These are phyloP conservation scores for Lates calcarifer DNA, from an alignment of 2,113 vertebrate species.

Conservation along the genomic window DNA sequence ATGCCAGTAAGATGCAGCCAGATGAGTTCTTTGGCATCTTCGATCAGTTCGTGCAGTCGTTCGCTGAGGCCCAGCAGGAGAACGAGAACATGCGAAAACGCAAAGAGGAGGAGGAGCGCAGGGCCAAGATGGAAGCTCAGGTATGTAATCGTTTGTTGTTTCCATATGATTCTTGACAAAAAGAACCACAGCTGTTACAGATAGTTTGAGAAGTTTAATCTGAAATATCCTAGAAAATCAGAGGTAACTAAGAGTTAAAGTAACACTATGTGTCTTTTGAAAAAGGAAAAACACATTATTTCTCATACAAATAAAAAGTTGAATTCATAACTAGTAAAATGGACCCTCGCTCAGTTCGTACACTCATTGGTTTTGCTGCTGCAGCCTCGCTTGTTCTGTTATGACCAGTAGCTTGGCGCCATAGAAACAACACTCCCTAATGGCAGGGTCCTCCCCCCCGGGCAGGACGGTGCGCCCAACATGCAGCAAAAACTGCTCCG, in stretches of 20 bases:
- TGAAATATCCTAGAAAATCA: neutral
- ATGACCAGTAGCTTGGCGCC: neutral
- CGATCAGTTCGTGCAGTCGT: constrained; percentile 97
- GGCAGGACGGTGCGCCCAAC: no score
- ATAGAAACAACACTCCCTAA: no score
- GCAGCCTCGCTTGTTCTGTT: neutral
- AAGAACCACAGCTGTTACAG: neutral
- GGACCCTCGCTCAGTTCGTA: no score
- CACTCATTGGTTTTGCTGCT: no score
- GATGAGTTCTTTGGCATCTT: constrained; percentile 99
- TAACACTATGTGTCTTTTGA: neutral
- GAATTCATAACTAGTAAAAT: no score
- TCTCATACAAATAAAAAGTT: neutral
- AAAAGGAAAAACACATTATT: neutral
- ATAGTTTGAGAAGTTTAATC: neutral
- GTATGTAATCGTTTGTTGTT: constrained; percentile 68
- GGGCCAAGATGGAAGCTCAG: constrained; percentile 96
- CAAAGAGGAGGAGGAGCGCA: constrained; percentile 97
- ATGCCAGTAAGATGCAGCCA: constrained; percentile 93
- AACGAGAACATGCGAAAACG: constrained; percentile 96
- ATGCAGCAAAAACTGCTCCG: no score
- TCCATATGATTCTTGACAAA: neutral
- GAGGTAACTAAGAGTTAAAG: neutral
- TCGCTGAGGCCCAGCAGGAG: constrained; percentile 95
- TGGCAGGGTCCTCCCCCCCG: no score